phyloP scores from a whole-genome alignment of 2,888 invertebrate species.

The Sceliomorpha sp. region DNA sequence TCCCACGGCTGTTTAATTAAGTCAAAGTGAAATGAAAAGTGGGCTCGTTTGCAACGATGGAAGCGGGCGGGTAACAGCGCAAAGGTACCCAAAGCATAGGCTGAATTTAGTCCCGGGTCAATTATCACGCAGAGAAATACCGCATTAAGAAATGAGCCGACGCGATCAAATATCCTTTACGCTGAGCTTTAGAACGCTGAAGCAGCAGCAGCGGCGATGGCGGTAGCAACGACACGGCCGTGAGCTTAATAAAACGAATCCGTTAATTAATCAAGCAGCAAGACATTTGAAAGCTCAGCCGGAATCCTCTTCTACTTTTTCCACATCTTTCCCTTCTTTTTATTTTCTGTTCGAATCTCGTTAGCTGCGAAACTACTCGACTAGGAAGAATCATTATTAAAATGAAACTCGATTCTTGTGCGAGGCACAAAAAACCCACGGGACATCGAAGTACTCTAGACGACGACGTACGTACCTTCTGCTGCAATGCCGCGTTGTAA shows the following conservation, averaged over 20 bases:
- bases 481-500: slow-evolving; percentile 9
- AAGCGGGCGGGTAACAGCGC: slow-evolving; percentile 30
- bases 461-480: background rate
- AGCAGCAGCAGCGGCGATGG: too few relatives aligned
- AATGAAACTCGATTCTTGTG: slow-evolving; percentile 42
- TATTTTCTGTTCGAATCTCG: slow-evolving; percentile 39
- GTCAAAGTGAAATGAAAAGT: slow-evolving; percentile 24
- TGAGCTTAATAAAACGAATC: slow-evolving; percentile 51
- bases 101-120: slow-evolving; percentile 38
- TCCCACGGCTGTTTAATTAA: slow-evolving; percentile 39
- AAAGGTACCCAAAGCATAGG: slow-evolving; percentile 20
- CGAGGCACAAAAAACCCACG: slow-evolving; percentile 18
- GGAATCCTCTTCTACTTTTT: slow-evolving; percentile 32
- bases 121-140: slow-evolving; percentile 37
- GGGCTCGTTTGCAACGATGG: slow-evolving; percentile 30
- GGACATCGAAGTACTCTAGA: slow-evolving; percentile 24
- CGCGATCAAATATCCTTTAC: slow-evolving; percentile 44
- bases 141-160: slow-evolving; percentile 36
- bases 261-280: slow-evolving; percentile 53
- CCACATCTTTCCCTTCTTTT: slow-evolving; percentile 4
- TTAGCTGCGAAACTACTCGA: slow-evolving; percentile 34
- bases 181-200: slow-evolving; percentile 14
- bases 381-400: slow-evolving; percentile 39
- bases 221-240: slow-evolving; percentile 36
- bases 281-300: slow-evolving; percentile 40